Evolutionary conservation across 2,113 vertebrate genomes (phyloP).

Genomic region (Shinisaurus crocodilurus): DNA sequence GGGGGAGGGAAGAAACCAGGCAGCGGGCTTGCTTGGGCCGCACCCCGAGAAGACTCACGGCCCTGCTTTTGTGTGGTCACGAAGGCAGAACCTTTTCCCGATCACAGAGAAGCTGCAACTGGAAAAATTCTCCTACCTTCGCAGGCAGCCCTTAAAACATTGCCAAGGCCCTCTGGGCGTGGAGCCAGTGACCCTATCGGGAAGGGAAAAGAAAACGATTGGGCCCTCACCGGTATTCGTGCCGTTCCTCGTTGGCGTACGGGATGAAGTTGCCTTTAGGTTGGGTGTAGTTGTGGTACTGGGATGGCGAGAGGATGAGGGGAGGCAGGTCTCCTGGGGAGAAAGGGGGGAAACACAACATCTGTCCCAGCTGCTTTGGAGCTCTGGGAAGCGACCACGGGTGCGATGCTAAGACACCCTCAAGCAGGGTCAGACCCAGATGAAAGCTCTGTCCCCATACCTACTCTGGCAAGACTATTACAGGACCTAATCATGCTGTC

Average conservation of each 20-base stretch:
- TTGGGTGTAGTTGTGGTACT: slow-evolving; percentile 98
- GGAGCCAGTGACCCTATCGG: not conserved
- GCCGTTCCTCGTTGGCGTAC: slow-evolving; percentile 90
- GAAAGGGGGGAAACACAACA: not conserved
- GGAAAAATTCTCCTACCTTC: not conserved
- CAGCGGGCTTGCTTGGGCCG: too few species aligned
- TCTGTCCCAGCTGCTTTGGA: not conserved
- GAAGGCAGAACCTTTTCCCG: not conserved
- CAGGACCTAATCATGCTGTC: too few species aligned
- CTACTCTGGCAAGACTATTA: too few species aligned
- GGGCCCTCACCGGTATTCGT: slow-evolving; percentile 85
- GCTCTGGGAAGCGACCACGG: not conserved
- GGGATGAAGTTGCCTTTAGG: slow-evolving; percentile 96
- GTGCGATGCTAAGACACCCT: too few species aligned
- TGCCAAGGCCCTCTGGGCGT: not conserved
- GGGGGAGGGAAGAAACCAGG: too few species aligned
- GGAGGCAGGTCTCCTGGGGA: slow-evolving; percentile 91
- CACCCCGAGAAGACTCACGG: too few species aligned
- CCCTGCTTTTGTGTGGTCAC: too few species aligned
- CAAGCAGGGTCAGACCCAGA: too few species aligned
- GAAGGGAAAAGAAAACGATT: accelerated
- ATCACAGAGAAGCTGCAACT: not conserved
- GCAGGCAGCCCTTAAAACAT: not conserved
- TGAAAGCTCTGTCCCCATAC: too few species aligned
- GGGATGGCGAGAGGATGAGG: slow-evolving; percentile 92